phyloP scores from a whole-genome alignment of 2,113 vertebrate species.

The Phylloscopus trochilus region DNA sequence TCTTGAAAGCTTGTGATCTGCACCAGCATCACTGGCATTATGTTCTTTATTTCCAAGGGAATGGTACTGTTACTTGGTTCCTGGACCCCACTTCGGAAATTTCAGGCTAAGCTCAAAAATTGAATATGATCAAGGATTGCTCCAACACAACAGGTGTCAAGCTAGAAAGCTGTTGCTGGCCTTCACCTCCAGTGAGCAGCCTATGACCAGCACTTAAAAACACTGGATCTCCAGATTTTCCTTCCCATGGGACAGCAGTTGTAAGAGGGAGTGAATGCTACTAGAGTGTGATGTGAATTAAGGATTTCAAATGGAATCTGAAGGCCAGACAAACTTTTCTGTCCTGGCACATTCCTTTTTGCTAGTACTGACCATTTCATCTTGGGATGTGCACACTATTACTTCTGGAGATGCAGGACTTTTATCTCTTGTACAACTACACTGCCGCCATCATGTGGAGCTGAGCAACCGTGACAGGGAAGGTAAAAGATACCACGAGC shows the following conservation, averaged over 20 bases:
- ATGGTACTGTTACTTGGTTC: background rate
- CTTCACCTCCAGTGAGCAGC: background rate
- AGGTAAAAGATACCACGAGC: background rate
- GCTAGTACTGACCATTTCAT: background rate
- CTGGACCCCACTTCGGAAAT: background rate
- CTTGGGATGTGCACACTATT: background rate
- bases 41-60: background rate
- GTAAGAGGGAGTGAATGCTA: background rate
- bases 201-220: background rate
- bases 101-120: background rate
- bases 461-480: accelerated
- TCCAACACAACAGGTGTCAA: background rate
- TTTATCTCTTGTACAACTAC: background rate
- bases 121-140: no score
- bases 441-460: background rate
- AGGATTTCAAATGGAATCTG: background rate
- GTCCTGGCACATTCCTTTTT: background rate
- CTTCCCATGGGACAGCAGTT: background rate
- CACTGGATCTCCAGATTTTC: background rate
- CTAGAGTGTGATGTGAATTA: background rate
- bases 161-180: background rate
- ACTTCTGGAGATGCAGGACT: no score
- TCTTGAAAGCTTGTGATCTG: background rate
- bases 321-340: background rate
- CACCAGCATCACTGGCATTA: background rate